Evolutionary conservation across 2,888 invertebrate genomes (phyloP), one percentile per base, ranked within the genome.

Genomic region (Pogonocherus hispidulus): DNA sequence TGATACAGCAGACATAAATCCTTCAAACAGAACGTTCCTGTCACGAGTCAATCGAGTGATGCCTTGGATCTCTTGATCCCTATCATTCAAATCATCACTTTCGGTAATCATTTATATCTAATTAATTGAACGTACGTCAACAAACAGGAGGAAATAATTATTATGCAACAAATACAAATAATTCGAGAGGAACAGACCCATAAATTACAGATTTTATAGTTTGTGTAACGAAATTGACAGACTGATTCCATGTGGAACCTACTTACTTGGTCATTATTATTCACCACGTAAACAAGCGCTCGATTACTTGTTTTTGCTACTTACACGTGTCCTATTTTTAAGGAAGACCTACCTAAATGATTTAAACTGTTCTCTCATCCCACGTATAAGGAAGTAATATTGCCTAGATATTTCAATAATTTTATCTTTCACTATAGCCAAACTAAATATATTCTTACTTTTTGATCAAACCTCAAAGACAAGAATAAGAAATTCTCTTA

Each of bases 131-230:
- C 44, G 57, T 23, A 27, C 11, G 47, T 18, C n/a, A 59, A 59
- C 59, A 59, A 59, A 59, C 59, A 59, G 19, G 27, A 1, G 47
- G 32, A 27, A 59, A 23, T 23, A 59, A 59, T 59, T 59, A 49
- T 59, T 59, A 57, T 57, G 59, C 46, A 59, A 59, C 44, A 59
- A 59, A 59, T 59, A 59, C 22, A 52, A 59, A 59, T 59, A 59
- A 59, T 59, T 59, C 23, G 32, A 59, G 59, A 47, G 47, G 14
- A 59, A 35, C 41, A 59, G 32, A 27, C 47, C 46, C 32, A 59
- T 59, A 47, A 59, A 59, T 47, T 59, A 59, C 18, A 35, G 44
- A 27, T 27, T 47, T 59, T 47, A 59, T 59, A 32, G 32, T 59
- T 59, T 59, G 47, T 59, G 27, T 59, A 59, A 59, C 47, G 32